phyloP scores from a whole-genome alignment of 2,888 invertebrate genomes.

The Platynereis dumerilii region DNA sequence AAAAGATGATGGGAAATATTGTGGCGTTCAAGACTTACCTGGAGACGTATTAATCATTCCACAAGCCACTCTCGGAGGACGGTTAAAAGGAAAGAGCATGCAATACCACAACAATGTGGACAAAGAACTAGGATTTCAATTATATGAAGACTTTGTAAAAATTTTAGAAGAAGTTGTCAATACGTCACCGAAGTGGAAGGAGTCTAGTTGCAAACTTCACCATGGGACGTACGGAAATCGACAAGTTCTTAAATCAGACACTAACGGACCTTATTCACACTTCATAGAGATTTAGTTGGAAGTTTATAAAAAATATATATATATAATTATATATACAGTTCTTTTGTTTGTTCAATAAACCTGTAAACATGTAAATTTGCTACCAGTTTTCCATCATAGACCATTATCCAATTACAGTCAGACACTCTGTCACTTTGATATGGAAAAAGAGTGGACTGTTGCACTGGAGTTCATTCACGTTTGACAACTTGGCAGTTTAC shows the following conservation, averaged over 20 bases:
- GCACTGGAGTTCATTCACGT: too few species aligned
- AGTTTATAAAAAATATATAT: too few species aligned
- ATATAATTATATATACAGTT: too few species aligned
- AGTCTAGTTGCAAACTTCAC: conserved; percentile 42
- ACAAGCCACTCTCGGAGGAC: conserved; percentile 65
- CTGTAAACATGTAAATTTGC: too few species aligned
- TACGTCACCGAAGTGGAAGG: conserved; percentile 38
- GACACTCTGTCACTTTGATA: too few species aligned
- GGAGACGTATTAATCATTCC: conserved; percentile 65
- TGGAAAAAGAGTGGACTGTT: too few species aligned
- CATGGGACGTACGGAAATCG: conserved; percentile 64
- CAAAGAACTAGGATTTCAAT: conserved; percentile 57
- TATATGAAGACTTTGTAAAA: conserved; percentile 55
- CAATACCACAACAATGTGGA: conserved; percentile 65
- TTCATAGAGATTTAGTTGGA: conserved; percentile 33
- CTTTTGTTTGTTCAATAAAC: too few species aligned
- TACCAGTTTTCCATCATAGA: too few species aligned
- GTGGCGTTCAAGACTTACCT: conserved; percentile 58
- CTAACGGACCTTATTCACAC: conserved; percentile 39
- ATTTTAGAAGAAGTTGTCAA: conserved; percentile 39
- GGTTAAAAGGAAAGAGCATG: conserved; percentile 61
- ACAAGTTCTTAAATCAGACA: conserved; percentile 60
- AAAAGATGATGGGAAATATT: conserved; percentile 47
- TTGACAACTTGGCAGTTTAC: too few species aligned
- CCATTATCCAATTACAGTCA: too few species aligned